Conservation (phyloP, 1,140 invertebrate genomes). For the Solen grandis region DNA sequence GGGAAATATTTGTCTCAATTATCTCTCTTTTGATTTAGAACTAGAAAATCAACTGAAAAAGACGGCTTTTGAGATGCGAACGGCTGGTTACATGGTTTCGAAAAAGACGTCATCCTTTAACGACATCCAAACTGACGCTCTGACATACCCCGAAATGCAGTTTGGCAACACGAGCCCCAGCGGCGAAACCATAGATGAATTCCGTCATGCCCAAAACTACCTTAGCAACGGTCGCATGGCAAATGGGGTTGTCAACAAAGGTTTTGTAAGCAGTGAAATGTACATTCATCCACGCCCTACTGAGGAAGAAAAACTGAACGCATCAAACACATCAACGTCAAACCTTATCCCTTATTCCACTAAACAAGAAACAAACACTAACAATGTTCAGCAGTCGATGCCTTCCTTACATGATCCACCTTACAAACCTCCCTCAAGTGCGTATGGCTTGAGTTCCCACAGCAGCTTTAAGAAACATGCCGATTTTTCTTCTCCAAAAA, state of each 20-base stretch:
- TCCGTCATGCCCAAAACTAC: constrained; percentile 10
- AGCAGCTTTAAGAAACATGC: constrained; percentile 44
- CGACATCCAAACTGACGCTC: neutral
- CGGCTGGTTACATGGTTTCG: neutral
- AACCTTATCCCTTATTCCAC: neutral
- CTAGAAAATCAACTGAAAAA: constrained; percentile 28
- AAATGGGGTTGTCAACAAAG: constrained; percentile 40
- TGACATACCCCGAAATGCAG: constrained; percentile 3
- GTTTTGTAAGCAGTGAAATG: constrained; percentile 29
- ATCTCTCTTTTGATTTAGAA: constrained; percentile 8
- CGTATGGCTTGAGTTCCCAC: constrained; percentile 28
- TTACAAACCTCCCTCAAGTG: constrained; percentile 33
- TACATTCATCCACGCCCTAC: constrained; percentile 29
- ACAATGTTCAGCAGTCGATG: neutral
- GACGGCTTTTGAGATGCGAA: constrained; percentile 24
- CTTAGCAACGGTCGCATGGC: neutral
- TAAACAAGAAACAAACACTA: neutral
- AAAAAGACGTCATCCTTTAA: constrained; percentile 6
- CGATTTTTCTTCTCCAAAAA: constrained; percentile 18
- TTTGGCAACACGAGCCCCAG: constrained; percentile 28
- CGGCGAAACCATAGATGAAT: constrained; percentile 33
- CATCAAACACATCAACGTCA: neutral
- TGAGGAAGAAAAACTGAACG: constrained; percentile 17
- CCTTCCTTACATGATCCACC: neutral
- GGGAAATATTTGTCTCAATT: no score